phyloP scores from a whole-genome alignment of 2,888 invertebrate genomes.

The Cenopis cana region DNA sequence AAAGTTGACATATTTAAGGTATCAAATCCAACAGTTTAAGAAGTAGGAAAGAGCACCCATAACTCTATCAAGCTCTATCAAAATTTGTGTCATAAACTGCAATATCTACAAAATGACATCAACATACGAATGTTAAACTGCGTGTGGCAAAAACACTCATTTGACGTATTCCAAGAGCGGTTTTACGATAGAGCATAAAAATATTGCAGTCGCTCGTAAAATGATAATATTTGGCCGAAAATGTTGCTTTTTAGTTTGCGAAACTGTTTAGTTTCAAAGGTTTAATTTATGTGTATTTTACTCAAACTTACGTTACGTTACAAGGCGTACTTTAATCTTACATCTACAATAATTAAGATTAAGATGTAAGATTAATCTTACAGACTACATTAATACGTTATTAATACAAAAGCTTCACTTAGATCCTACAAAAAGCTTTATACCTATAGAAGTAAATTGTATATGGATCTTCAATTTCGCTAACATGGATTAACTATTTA shows the following conservation, averaged over 20 bases:
- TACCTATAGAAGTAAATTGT: slow-evolving; percentile 15
- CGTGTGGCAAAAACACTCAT: slow-evolving; percentile 66
- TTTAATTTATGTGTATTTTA: slow-evolving; percentile 36
- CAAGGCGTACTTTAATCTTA: slow-evolving; percentile 15
- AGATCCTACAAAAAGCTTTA: background rate
- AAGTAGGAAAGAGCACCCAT: slow-evolving; percentile 17
- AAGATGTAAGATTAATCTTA: too few species aligned
- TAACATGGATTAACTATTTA: slow-evolving; percentile 8
- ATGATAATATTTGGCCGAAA: slow-evolving; percentile 63
- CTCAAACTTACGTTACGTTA: slow-evolving; percentile 31
- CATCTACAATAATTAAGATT: too few species aligned
- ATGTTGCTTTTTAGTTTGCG: slow-evolving; percentile 52
- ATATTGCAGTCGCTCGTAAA: slow-evolving; percentile 72
- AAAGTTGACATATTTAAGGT: background rate
- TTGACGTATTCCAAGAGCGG: slow-evolving; percentile 67
- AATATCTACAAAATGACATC: slow-evolving; percentile 58
- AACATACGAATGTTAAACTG: slow-evolving; percentile 58
- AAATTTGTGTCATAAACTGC: slow-evolving; percentile 52
- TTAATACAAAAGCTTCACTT: slow-evolving; percentile 1
- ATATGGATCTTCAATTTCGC: background rate
- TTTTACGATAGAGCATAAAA: slow-evolving; percentile 72
- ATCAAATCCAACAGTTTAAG: background rate
- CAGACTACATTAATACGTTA: slow-evolving; percentile 5
- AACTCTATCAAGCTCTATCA: slow-evolving; percentile 16
- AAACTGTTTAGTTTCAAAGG: slow-evolving; percentile 42